phyloP scores from a whole-genome alignment of 37 sponge, comb jelly and placozoan genomes.

The Amphimedon queenslandica region DNA sequence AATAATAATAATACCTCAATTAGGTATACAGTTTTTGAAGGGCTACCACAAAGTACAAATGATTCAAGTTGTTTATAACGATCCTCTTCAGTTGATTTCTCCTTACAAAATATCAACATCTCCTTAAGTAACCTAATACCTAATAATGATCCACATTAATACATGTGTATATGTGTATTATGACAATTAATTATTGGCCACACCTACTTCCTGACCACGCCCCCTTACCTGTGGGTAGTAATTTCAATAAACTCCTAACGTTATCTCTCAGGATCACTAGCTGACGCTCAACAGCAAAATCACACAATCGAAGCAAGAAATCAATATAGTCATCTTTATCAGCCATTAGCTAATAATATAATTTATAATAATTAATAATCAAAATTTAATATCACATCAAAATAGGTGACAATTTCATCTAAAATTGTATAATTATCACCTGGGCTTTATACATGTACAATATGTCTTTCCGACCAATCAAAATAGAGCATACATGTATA shows the following conservation, averaged over 20 bases:
- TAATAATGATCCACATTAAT: not conserved
- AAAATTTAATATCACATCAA: not conserved
- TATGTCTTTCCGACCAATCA: conserved; percentile 1
- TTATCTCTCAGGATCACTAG: conserved; percentile 53
- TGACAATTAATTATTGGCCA: no score
- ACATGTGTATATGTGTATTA: not conserved
- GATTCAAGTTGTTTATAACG: conserved; percentile 10
- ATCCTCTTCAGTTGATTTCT: conserved; percentile 24
- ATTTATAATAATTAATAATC: no score
- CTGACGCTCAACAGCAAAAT: conserved; percentile 59
- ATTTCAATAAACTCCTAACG: conserved; percentile 55
- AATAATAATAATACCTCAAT: conserved; percentile 56
- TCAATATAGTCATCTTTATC: conserved; percentile 25
- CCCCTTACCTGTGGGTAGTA: conserved; percentile 77
- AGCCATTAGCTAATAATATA: conserved; percentile 48
- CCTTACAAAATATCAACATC: conserved; percentile 41
- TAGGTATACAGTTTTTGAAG: conserved; percentile 49
- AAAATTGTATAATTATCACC: not conserved
- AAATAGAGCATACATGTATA: not conserved
- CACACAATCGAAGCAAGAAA: conserved; percentile 66
- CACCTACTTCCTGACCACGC: no score
- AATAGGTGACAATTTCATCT: not conserved
- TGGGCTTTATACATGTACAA: not conserved
- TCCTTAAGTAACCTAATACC: conserved; percentile 32
- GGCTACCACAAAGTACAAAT: conserved; percentile 27